Evolutionary conservation across 1,140 invertebrate genomes (phyloP).

Genomic region (Neodiprion pinetum): DNA sequence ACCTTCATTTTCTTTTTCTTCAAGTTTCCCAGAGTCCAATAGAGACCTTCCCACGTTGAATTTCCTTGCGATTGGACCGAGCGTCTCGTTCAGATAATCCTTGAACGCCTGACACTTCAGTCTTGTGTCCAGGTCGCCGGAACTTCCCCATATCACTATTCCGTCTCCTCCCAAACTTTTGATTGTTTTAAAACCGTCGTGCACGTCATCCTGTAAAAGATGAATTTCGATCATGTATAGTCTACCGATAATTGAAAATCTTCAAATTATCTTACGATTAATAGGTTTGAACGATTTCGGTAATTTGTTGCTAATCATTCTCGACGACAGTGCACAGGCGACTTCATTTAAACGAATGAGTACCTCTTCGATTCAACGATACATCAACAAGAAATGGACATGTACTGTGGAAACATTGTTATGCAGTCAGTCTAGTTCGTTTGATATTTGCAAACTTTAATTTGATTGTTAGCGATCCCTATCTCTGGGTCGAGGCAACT

Average conservation of each 20-base stretch:
- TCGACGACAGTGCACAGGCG: too few relatives aligned
- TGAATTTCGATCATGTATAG: neutral
- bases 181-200: conserved; percentile 62
- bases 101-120: conserved; percentile 68
- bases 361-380: too few relatives aligned
- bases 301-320: too few relatives aligned
- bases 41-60: conserved; percentile 19
- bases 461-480: neutral
- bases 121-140: conserved; percentile 70
- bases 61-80: conserved; percentile 65
- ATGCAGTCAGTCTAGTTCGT: too few relatives aligned
- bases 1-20: neutral
- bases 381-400: too few relatives aligned
- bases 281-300: too few relatives aligned
- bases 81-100: conserved; percentile 65
- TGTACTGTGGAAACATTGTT: too few relatives aligned
- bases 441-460: neutral
- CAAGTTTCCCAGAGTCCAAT: neutral
- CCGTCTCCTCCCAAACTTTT: conserved; percentile 66
- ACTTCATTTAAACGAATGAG: too few relatives aligned
- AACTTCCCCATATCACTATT: conserved; percentile 77
- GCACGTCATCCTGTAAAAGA: conserved; percentile 66
- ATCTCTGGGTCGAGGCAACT: neutral
- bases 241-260: neutral
- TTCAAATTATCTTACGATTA: too few relatives aligned